Percentiles rank a stretch among this genome's conserved stretches.
These are phyloP conservation scores for Chaetorhynchus papuensis DNA, from an alignment of 2,113 vertebrate species.

Conservation along the genomic window DNA sequence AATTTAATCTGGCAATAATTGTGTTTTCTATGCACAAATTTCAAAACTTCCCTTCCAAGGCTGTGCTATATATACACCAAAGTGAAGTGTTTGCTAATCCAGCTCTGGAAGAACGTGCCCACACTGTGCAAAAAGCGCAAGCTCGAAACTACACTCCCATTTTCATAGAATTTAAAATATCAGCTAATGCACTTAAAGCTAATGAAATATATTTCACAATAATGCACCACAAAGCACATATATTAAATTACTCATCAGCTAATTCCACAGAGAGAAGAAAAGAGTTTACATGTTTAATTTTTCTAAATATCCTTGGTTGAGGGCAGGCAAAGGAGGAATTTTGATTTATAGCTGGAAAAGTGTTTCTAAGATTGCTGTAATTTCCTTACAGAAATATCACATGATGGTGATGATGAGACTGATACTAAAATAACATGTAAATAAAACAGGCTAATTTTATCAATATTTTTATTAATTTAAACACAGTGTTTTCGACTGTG, in stretches of 20 bases:
- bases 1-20: background rate
- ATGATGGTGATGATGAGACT: background rate
- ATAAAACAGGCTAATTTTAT: background rate
- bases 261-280: background rate
- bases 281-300: background rate
- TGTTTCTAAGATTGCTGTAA: background rate
- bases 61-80: background rate
- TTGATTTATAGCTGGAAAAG: background rate
- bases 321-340: background rate
- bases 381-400: background rate
- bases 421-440: background rate
- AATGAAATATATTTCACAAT: conserved; percentile 7
- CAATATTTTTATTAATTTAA: background rate
- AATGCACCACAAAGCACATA: background rate
- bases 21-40: background rate
- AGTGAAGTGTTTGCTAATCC: background rate
- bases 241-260: conserved; percentile 16
- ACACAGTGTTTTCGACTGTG: background rate
- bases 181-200: background rate
- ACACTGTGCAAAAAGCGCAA: background rate
- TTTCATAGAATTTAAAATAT: background rate
- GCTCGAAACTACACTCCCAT: background rate
- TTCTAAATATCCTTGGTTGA: background rate
- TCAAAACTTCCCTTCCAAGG: background rate
- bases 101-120: background rate